Evolutionary conservation across 1,140 invertebrate genomes (phyloP), one percentile per base, ranked within the genome.

Genomic region (Heterodera schachtii): DNA sequence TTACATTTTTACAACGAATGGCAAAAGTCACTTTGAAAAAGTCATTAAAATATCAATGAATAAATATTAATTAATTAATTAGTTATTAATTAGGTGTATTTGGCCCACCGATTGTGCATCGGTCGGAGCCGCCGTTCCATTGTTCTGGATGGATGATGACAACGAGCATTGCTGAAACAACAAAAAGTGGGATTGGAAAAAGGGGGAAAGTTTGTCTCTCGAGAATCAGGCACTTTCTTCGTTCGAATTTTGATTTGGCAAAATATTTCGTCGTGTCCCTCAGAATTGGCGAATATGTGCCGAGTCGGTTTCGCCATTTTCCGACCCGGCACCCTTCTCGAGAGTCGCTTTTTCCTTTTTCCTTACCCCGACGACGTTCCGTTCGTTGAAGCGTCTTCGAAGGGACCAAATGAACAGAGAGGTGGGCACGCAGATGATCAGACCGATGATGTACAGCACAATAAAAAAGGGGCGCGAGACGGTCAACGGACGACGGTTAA

Each of bases 81-180:
- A 16, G 13, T 60, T 16, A 64, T 19, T 19, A 64, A 64, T 16
- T 21, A 19, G 19, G 41, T 74, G 31, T 31, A 31, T 31, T 31
- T 31, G 31, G 31, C 31, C 31, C 31, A 44, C 84, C 86, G 52
- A 89, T 81, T 7, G 87, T 89, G 81, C 87, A 89, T 31, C 87
- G 82, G 82, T 89, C 88, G 47, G 87, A 88, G 9, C 87, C 87
- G 44, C 87, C 87, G 80, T 89, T 89, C 88, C 88, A 89, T 78
- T 90, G 89, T 78, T 90, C 88, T 41, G 88, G 88, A 78, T 89
- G 88, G 81, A 89, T 84, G 76, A 90, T 87, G 81, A 89, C 87
- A 80, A 89, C 86, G 76, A 86, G 89, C 88, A 89, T 89, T 81
- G 69, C 82, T 87, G 60, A 52, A 81, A 82, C 21, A 11, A 11